Conservation (phyloP, 2,888 invertebrate genomes). For the Epistrophe eligans region DNA sequence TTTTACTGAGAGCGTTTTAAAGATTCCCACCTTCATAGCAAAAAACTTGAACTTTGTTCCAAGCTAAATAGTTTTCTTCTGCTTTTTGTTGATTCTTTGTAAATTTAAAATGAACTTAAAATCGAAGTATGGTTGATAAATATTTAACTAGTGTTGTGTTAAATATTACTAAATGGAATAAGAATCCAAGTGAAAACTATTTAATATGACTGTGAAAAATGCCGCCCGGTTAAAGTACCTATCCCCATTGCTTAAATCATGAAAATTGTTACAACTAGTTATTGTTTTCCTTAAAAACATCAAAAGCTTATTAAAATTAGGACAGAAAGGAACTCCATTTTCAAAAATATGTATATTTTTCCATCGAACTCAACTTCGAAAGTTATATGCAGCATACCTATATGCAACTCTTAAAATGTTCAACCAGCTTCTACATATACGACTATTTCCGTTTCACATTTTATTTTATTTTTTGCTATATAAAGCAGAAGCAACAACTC, state of each 20-base stretch:
- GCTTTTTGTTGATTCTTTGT: too few relatives aligned
- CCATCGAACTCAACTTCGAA: neutral
- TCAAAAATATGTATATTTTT: conserved; percentile 17
- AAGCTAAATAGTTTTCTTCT: too few relatives aligned
- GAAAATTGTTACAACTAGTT: too few relatives aligned
- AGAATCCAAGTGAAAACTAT: neutral
- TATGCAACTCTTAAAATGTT: conserved; percentile 36
- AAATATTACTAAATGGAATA: neutral
- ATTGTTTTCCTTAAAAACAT: too few relatives aligned
- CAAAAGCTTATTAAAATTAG: neutral
- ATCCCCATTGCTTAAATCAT: neutral
- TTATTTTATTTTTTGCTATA: neutral
- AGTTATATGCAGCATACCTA: neutral
- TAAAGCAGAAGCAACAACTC: conserved; percentile 31
- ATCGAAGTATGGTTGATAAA: too few relatives aligned
- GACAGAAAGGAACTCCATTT: conserved; percentile 30
- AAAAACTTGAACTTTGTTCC: too few relatives aligned
- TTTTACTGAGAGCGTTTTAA: too few relatives aligned
- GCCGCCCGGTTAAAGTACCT: neutral
- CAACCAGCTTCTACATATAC: conserved; percentile 12
- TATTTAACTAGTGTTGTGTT: too few relatives aligned
- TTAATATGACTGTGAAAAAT: neutral
- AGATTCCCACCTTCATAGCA: too few relatives aligned
- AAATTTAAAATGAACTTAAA: too few relatives aligned
- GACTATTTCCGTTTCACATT: conserved; percentile 19